Base-by-base conservation (phyloP, 2,113 vertebrate species). In the Tyrannus savana region DNA sequence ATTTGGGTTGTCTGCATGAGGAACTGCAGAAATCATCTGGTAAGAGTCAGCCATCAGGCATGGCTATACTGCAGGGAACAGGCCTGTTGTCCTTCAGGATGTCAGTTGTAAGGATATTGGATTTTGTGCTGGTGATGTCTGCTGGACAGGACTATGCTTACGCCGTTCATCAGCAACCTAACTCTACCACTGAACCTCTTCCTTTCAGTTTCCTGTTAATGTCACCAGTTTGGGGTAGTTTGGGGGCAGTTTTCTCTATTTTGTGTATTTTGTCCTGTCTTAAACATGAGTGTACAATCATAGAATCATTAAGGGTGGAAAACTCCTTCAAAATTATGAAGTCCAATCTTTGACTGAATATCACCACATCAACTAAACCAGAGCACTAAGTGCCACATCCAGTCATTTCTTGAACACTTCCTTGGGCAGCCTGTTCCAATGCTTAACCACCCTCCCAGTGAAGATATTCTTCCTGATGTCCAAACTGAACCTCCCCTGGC, bases 41-140 rank as follows among this genome's bases (percentile, higher is more conserved):
- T 62, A 55, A 53, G 30, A 21, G 30, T 69, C 52, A 74, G 50
- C 47, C 4, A 1, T 11, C 4, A 7, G 66, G 6, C 47, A 23
- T 30, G 64, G 46, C 35, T 1, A 0, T 67, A 31, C 41, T 4
- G 2, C 44, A 35, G 1, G 0, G 8, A 77, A 37, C 27, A 27
- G 19, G 3, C 33, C 41, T 66, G 41, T 7, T 59, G n/a, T 71
- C 50, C 19, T 79, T 68, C 30, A 53, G 0, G 37, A 7, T 49
- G 42, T 60, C 55, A 47, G 33, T 8, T 55, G 14, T n/a, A 64
- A 86, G 47, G 52, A 19, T 14, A 3, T 6, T 87, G 47, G 31
- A 27, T 58, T 86, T 89, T 67, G 63, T 39, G 33, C 62, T 69
- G 41, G 22, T 55, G 35, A 18, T 76, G 5, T 42, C 49, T 69